phyloP scores from a whole-genome alignment of 2,113 vertebrate species.

The Coptodon bakossiorum region DNA sequence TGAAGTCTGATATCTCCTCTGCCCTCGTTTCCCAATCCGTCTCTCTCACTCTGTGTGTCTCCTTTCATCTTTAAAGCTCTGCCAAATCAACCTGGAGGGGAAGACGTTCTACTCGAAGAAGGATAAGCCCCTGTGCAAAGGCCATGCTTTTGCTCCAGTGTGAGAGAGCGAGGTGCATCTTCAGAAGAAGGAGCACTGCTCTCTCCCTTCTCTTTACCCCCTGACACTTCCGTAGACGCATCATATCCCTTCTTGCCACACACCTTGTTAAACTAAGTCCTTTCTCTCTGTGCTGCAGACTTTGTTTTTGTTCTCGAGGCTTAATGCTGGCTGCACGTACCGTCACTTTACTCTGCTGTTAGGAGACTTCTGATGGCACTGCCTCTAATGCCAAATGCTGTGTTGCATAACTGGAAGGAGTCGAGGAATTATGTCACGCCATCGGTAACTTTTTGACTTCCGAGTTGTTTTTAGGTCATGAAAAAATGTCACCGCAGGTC shows the following conservation, averaged over 20 bases:
- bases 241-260: conserved; percentile 9
- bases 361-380: background rate
- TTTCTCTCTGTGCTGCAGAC: conserved; percentile 3
- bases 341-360: background rate
- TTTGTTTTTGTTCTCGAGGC: conserved; percentile 29
- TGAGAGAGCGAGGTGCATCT: conserved; percentile 65
- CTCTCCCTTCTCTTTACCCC: background rate
- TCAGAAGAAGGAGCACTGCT: conserved; percentile 33
- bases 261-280: conserved; percentile 1
- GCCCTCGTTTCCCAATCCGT: conserved; percentile 18
- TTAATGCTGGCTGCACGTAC: background rate
- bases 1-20: conserved; percentile 21
- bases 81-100: conserved; percentile 97
- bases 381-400: conserved; percentile 16
- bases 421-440: conserved; percentile 2
- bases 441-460: background rate
- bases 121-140: conserved; percentile 98
- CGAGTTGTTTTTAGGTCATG: background rate
- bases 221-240: background rate
- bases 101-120: conserved; percentile 99
- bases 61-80: conserved; percentile 79
- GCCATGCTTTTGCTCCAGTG: conserved; percentile 93
- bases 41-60: conserved; percentile 14
- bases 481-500: background rate
- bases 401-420: conserved; percentile 38